Percentiles rank a stretch among this genome's conserved stretches.
Conservation (phyloP, 2,797 vertebrate genomes). For the Staurois parvus region DNA sequence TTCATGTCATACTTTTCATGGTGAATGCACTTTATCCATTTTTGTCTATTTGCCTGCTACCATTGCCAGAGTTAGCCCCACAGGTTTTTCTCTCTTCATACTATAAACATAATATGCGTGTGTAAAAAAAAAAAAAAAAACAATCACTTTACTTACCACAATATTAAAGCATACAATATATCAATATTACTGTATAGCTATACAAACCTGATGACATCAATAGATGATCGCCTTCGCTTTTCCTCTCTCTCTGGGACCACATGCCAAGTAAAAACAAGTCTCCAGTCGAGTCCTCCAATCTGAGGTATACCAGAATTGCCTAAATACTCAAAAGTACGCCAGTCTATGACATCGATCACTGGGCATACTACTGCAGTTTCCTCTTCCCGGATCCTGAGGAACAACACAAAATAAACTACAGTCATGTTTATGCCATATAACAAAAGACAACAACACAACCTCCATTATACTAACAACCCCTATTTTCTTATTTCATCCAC, state of each 20-base stretch:
- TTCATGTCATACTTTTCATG: too few relatives aligned
- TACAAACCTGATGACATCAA: constrained; percentile 90
- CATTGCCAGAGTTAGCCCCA: too few relatives aligned
- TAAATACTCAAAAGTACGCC: constrained; percentile 96
- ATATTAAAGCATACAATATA: neutral
- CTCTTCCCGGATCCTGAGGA: constrained; percentile 88
- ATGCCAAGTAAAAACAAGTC: constrained; percentile 96
- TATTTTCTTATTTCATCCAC: neutral
- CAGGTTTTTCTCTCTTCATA: too few relatives aligned
- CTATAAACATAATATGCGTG: too few relatives aligned
- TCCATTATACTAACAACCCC: neutral
- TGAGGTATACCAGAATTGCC: constrained; percentile 93
- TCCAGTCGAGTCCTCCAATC: constrained; percentile 96
- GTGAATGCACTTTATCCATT: too few relatives aligned
- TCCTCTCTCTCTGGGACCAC: constrained; percentile 84
- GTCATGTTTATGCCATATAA: neutral
- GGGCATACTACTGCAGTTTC: constrained; percentile 93
- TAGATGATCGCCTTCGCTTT: constrained; percentile 79
- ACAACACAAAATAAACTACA: neutral
- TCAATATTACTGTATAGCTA: neutral
- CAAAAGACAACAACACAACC: too few relatives aligned
- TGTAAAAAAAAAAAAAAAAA: too few relatives aligned
- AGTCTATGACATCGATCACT: constrained; percentile 96
- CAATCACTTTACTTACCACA: neutral
- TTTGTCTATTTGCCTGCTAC: too few relatives aligned